phyloP scores from a whole-genome alignment of 2,113 vertebrate genomes.

The Monopterus albus region DNA sequence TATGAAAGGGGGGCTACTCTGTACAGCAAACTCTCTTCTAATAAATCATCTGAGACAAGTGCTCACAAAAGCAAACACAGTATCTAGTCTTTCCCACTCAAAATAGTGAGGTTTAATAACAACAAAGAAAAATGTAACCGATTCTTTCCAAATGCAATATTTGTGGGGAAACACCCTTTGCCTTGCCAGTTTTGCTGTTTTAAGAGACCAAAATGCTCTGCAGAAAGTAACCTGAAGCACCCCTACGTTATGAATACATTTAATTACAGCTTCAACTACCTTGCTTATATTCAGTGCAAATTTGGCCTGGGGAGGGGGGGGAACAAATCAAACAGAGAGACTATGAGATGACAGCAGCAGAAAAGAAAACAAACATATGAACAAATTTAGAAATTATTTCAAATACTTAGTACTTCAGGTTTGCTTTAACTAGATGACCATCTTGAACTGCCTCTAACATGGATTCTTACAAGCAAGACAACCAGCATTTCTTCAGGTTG shows the following conservation, averaged over 20 bases:
- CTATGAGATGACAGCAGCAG: constrained; percentile 1
- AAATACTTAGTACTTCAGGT: constrained; percentile 38
- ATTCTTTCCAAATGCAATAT: constrained; percentile 31
- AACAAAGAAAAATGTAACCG: constrained; percentile 1
- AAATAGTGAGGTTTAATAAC: constrained; percentile 41
- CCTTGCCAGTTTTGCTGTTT: neutral
- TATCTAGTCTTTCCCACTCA: constrained; percentile 22
- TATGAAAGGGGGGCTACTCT: constrained; percentile 11
- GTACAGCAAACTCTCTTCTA: constrained; percentile 3
- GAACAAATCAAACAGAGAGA: constrained; percentile 2
- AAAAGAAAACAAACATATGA: constrained; percentile 48
- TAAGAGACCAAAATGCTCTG: constrained; percentile 4
- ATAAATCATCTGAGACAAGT: constrained; percentile 35
- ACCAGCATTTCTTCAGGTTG: constrained; percentile 15
- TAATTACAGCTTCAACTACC: constrained; percentile 7
- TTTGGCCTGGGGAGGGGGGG: constrained; percentile 18
- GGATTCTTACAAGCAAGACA: constrained; percentile 40
- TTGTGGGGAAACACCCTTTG: neutral
- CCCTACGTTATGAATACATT: constrained; percentile 1
- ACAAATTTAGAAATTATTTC: constrained; percentile 43
- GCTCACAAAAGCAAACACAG: constrained; percentile 50
- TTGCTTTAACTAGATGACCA: constrained; percentile 30
- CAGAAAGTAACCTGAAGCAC: constrained; percentile 15
- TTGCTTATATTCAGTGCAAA: constrained; percentile 39
- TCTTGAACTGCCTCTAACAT: constrained; percentile 31